Base-by-base conservation (phyloP, 2,888 invertebrate genomes). In the Tachina grossa region DNA sequence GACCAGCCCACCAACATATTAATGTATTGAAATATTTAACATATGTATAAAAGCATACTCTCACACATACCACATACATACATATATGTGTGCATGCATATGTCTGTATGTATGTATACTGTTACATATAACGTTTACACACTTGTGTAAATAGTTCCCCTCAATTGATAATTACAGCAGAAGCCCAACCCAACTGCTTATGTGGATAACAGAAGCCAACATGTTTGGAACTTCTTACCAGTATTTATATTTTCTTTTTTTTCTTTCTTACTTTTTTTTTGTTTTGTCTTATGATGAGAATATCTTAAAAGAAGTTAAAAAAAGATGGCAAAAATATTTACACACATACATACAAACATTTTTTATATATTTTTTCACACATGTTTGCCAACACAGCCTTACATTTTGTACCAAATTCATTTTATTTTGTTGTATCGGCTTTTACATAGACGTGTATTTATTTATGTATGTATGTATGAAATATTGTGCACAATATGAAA, bases 151-250 rank as follows among this genome's bases (percentile, higher is more conserved):
- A 76, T 55, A 61, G 61, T 83, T 85, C 85, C 85, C 83, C 85
- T 85, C 85, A 83, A 76, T 83, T 85, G 76, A 83, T 85, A 85
- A 85, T 85, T 85, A 80, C 72, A 66, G 57, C 43, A 79, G 76
- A 85, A 83, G 85, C 85, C 85, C 85, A 85, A 85, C 85, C 85
- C 85, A 83, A 83, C 74, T 83, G 83, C 85, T 83, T 79, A 76
- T 78, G 81, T 85, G 79, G 76, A 71, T 85, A 83, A 85, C 83
- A 85, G 74, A 72, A 75, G 83, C 83, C 68, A 85, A 75, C 76
- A 79, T 71, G 83, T 79, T 77, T 71, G 68, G 57, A 43, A 43
- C 45, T 84, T 47, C 63, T 68, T 66, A 31, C 31, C 31, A 31
- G 31, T 31, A 39, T 74, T 81, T 59, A 31, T 39, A 31, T 55